phyloP scores from a whole-genome alignment of 2,888 invertebrate genomes.

The Drosophila paramelanica region DNA sequence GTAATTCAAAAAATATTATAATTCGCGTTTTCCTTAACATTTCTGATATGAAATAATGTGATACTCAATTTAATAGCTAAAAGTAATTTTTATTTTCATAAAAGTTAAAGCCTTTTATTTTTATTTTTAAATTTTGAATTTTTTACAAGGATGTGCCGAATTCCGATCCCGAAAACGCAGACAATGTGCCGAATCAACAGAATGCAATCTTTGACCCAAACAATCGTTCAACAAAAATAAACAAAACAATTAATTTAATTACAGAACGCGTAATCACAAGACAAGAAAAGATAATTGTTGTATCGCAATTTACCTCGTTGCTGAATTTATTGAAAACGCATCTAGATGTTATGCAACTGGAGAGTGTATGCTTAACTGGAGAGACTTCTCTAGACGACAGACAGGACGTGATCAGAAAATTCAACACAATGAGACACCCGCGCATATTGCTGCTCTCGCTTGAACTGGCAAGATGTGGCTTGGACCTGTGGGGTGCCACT shows the following conservation, averaged over 20 bases:
- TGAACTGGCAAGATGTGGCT: background rate
- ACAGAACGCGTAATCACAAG: background rate
- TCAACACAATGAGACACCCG: background rate
- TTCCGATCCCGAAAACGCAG: background rate
- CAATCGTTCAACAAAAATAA: background rate
- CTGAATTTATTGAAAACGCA: background rate
- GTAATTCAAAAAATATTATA: too few relatives aligned
- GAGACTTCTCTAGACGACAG: accelerated
- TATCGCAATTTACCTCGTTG: background rate
- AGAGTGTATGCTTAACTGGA: background rate
- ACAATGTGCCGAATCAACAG: background rate
- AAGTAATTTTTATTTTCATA: too few relatives aligned
- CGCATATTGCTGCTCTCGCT: background rate
- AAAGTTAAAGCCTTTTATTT: too few relatives aligned
- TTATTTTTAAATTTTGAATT: too few relatives aligned
- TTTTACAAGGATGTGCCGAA: too few relatives aligned
- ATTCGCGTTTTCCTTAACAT: too few relatives aligned
- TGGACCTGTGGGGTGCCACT: background rate
- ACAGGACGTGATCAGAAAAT: background rate
- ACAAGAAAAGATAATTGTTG: background rate
- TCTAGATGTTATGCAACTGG: background rate
- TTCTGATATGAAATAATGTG: too few relatives aligned
- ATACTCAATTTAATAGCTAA: too few relatives aligned
- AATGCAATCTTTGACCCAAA: background rate
- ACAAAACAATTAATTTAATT: background rate